Evolutionary conservation across 2,797 vertebrate species (phyloP).

Genomic region (Arnoldichthys spilopterus): DNA sequence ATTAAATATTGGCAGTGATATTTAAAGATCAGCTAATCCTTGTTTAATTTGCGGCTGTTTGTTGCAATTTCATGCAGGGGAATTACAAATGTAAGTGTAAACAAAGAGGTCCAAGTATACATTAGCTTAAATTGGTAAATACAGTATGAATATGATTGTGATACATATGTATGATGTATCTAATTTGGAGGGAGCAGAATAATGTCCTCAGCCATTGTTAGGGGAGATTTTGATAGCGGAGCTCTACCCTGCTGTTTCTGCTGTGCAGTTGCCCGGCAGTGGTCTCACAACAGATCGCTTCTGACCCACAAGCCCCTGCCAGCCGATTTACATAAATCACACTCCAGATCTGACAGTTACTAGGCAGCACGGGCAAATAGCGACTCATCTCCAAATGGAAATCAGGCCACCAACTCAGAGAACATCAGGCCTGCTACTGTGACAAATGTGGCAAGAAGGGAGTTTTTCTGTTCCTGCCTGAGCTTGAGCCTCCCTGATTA

Average conservation of each 20-base stretch:
- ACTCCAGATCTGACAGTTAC: constrained; percentile 77
- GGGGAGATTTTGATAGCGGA: constrained; percentile 26
- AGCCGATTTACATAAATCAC: constrained; percentile 81
- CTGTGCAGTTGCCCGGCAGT: constrained; percentile 58
- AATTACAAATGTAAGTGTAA: background rate
- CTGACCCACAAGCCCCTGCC: constrained; percentile 76
- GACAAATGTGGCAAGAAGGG: constrained; percentile 74
- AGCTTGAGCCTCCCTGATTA: background rate
- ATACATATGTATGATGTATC: constrained; percentile 17
- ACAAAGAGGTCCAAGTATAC: background rate
- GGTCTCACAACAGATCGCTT: constrained; percentile 70
- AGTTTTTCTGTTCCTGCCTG: constrained; percentile 59
- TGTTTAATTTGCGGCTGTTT: constrained; percentile 17
- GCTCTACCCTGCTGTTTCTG: constrained; percentile 48
- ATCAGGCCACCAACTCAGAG: constrained; percentile 78
- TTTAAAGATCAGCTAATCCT: constrained; percentile 14
- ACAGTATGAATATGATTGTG: constrained; percentile 6
- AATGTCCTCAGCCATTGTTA: constrained; percentile 33
- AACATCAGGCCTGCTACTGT: constrained; percentile 73
- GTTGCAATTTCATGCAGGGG: constrained; percentile 11
- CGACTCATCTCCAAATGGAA: constrained; percentile 69
- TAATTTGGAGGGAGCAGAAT: constrained; percentile 22
- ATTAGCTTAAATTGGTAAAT: constrained; percentile 1
- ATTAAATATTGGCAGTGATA: constrained; percentile 7
- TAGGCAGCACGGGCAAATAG: constrained; percentile 73